These are phyloP conservation scores for Gallinago nigripennis DNA, from an alignment of 2,797 vertebrate species.

Conservation along the genomic window DNA sequence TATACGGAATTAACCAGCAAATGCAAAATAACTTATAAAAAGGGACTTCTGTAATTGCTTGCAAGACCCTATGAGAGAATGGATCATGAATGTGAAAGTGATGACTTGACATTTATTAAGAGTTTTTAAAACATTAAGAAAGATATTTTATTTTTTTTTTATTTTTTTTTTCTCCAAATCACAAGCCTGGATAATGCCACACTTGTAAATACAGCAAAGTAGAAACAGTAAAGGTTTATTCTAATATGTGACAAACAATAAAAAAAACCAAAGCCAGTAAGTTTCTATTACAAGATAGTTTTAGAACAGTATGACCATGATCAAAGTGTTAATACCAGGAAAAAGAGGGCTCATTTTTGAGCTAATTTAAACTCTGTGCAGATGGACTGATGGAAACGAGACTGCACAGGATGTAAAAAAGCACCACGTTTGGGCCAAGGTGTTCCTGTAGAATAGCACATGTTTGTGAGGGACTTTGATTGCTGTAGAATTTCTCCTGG, in stretches of 20 bases:
- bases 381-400: background rate
- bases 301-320: background rate
- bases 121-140: background rate
- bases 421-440: background rate
- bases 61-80: background rate
- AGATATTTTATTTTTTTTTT: background rate
- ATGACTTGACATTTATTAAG: background rate
- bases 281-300: background rate
- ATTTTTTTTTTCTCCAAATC: background rate
- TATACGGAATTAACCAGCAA: background rate
- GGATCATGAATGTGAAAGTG: background rate
- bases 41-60: background rate
- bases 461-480: background rate
- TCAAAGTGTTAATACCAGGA: background rate
- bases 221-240: background rate
- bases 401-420: background rate
- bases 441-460: background rate
- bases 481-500: background rate
- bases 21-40: background rate
- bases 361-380: background rate
- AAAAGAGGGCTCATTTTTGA: background rate
- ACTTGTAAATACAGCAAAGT: background rate
- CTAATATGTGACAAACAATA: background rate
- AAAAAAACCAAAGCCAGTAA: background rate
- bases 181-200: background rate